phyloP scores from a whole-genome alignment of 2,888 invertebrate genomes.

The Chromoteleia sp. region DNA sequence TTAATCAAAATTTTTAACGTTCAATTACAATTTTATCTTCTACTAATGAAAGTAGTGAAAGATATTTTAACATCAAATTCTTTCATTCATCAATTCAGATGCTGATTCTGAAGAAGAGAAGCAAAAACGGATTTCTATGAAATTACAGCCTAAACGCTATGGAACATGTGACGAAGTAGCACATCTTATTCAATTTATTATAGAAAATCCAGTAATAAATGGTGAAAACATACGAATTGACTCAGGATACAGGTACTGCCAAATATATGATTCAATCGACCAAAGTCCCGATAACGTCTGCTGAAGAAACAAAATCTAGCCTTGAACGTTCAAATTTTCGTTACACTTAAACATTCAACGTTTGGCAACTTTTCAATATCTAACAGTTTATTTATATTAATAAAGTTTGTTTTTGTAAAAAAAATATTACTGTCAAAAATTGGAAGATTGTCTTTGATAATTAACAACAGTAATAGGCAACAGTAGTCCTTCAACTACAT shows the following conservation, averaged over 20 bases:
- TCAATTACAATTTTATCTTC: neutral
- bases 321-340: no score
- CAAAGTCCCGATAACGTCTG: neutral
- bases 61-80: constrained; percentile 16
- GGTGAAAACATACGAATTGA: constrained; percentile 71
- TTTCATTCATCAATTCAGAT: constrained; percentile 20
- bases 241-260: constrained; percentile 70
- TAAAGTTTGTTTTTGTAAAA: no score
- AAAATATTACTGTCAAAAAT: no score
- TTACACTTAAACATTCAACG: no score
- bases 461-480: no score
- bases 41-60: constrained; percentile 21
- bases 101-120: constrained; percentile 13
- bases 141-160: constrained; percentile 69
- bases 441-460: no score
- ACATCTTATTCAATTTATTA: constrained; percentile 72
- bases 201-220: constrained; percentile 76
- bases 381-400: no score
- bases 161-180: constrained; percentile 73
- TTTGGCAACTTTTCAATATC: no score
- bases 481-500: no score
- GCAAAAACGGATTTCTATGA: constrained; percentile 38
- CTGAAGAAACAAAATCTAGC: neutral
- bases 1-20: neutral
- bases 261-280: constrained; percentile 43